Conservation (phyloP, 2,113 vertebrate species). For the Lipotes vexillifer region DNA sequence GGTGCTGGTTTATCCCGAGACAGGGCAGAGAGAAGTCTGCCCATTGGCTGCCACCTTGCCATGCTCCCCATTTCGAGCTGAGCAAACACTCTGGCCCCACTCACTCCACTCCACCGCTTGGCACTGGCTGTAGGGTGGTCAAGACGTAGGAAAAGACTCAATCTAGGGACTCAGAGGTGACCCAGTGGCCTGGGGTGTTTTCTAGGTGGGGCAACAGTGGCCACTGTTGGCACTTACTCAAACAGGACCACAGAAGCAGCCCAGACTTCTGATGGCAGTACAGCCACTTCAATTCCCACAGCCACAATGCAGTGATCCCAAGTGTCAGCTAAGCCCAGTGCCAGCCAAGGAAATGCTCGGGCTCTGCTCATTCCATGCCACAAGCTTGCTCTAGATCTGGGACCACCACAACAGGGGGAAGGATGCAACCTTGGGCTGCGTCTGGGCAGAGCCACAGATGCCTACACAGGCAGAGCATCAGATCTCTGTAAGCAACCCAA, state of each 20-base stretch:
- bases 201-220: not conserved
- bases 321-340: not conserved
- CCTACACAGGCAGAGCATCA: not conserved
- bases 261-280: not conserved
- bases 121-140: not conserved
- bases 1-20: not conserved
- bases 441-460: not conserved
- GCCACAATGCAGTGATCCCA: not conserved
- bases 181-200: not conserved
- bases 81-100: not conserved
- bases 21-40: not conserved
- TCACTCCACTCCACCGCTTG: not conserved
- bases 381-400: not conserved
- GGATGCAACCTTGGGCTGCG: not conserved
- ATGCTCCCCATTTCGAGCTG: not conserved
- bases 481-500: not conserved
- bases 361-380: not conserved
- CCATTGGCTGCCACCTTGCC: not conserved
- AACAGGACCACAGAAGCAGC: not conserved
- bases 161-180: not conserved
- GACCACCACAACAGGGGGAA: not conserved
- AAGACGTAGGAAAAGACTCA: not conserved
- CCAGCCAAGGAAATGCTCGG: not conserved
- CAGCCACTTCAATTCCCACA: not conserved
- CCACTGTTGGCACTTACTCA: not conserved